Conservation (phyloP, 2,888 invertebrate genomes). For the Volucella zonaria region DNA sequence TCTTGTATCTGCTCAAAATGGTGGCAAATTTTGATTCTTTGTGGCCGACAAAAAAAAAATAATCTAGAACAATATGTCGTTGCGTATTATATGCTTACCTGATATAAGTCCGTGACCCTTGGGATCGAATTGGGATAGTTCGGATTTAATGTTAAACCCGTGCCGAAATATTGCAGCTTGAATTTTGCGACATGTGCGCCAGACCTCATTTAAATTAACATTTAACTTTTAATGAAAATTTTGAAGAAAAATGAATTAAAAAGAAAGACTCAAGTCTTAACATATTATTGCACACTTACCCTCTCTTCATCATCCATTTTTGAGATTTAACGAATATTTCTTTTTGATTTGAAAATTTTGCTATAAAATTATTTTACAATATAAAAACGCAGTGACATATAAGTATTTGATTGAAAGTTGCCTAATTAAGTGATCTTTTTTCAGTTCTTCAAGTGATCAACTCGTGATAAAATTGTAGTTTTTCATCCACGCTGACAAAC, state of each 20-base stretch:
- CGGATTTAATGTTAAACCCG: slow-evolving; percentile 88
- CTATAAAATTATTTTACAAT: neutral
- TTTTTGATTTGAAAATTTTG: slow-evolving; percentile 55
- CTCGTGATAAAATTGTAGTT: too few relatives aligned
- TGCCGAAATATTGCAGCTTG: slow-evolving; percentile 89
- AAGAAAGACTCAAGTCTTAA: too few relatives aligned
- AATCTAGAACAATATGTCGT: slow-evolving; percentile 18
- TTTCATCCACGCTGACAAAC: too few relatives aligned
- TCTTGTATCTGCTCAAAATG: slow-evolving; percentile 87
- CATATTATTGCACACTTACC: slow-evolving; percentile 48
- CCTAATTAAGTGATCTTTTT: too few relatives aligned
- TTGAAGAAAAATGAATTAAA: neutral
- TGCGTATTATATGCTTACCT: slow-evolving; percentile 81
- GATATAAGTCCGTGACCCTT: slow-evolving; percentile 87
- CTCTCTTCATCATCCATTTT: slow-evolving; percentile 74
- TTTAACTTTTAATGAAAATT: slow-evolving; percentile 65
- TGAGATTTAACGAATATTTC: slow-evolving; percentile 76
- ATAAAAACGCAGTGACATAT: too few relatives aligned
- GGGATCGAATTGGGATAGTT: slow-evolving; percentile 88
- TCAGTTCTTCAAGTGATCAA: too few relatives aligned
- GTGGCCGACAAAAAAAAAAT: neutral
- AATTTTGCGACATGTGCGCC: slow-evolving; percentile 92
- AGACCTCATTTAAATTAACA: slow-evolving; percentile 85
- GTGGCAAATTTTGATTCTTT: slow-evolving; percentile 89
- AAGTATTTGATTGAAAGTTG: too few relatives aligned